Base-by-base conservation (phyloP, 2,888 invertebrate genomes). In the Pseudanteris insignis region DNA sequence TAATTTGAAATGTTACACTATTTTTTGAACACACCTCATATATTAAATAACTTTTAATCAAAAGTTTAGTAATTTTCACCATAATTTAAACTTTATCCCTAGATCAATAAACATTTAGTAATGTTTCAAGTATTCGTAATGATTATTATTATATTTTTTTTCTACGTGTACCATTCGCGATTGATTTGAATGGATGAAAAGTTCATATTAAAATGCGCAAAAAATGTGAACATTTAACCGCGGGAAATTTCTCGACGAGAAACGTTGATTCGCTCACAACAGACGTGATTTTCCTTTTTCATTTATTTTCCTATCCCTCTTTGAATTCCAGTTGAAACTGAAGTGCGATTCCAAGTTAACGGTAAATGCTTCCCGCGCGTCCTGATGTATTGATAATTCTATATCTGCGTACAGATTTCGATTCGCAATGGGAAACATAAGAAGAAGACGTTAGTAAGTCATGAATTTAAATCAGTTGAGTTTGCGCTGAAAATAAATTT, bases 401-500 rank as follows among this genome's bases (percentile, higher is more conserved):
- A 41, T 59, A 51, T 59, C 28, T 40, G 14, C 29, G 44, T 28
- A 14, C 18, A n/a, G 33, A 25, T 30, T 41, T 29, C 44, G 40
- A 46, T 30, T 36, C 44, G 30, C 33, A 41, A 11, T 2, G 28
- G 18, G n/a, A 37, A 43, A 38, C 13, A 11, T 33, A 34, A n/a
- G n/a, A n/a, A n/a, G n/a, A n/a, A n/a, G n/a, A n/a, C n/a, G n/a
- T n/a, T n/a, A 46, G 51, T 51, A 59, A 59, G 59, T 40, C 53
- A 59, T 51, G 59, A 53, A 59, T 59, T 59, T 47, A 37, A 59
- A 59, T 59, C 40, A 53, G 47, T 53, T 47, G 47, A 59, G n/a
- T 59, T 50, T 38, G 18, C 13, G 51, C 9, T 13, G 40, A 47
- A 51, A 53, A 59, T 59, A 32, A 36, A 59, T 58, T 57, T n/a